These are phyloP conservation scores for Rhinolophus sinicus DNA, from an alignment of 2,113 vertebrate genomes.

Conservation along the genomic window DNA sequence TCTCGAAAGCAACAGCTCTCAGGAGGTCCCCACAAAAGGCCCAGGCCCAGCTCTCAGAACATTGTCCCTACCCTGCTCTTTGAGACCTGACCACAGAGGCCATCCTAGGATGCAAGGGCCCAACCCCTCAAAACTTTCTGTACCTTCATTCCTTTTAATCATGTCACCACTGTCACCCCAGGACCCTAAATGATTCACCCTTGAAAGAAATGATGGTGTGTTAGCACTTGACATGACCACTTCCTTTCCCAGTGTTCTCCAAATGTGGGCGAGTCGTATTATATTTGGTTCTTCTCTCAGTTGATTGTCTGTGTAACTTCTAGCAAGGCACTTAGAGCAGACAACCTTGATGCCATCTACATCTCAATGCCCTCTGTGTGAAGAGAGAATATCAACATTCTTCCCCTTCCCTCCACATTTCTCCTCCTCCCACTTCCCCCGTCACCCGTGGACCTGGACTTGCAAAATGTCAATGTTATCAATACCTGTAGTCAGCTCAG, in stretches of 20 bases:
- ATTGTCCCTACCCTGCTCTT: background rate
- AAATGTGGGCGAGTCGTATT: accelerated
- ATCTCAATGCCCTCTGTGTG: background rate
- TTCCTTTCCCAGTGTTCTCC: background rate
- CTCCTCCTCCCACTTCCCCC: background rate
- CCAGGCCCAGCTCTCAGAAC: background rate
- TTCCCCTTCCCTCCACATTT: too few relatives aligned
- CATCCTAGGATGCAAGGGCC: accelerated
- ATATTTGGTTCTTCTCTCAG: background rate
- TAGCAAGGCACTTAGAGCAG: background rate
- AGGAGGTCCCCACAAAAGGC: too few relatives aligned
- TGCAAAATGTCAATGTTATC: background rate
- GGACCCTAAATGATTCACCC: background rate
- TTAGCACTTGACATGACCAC: background rate
- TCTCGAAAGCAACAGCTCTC: background rate
- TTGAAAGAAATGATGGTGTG: accelerated
- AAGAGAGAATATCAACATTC: background rate
- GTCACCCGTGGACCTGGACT: background rate
- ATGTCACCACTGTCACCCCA: background rate
- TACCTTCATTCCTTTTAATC: too few relatives aligned
- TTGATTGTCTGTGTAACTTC: background rate
- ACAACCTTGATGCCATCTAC: background rate
- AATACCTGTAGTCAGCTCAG: background rate
- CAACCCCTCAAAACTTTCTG: background rate
- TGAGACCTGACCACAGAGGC: background rate